A percentile compares a stretch with the other conserved stretches of the same genome.
Conservation (phyloP, 2,797 vertebrate genomes). For the Gymnopithys bicolor region DNA sequence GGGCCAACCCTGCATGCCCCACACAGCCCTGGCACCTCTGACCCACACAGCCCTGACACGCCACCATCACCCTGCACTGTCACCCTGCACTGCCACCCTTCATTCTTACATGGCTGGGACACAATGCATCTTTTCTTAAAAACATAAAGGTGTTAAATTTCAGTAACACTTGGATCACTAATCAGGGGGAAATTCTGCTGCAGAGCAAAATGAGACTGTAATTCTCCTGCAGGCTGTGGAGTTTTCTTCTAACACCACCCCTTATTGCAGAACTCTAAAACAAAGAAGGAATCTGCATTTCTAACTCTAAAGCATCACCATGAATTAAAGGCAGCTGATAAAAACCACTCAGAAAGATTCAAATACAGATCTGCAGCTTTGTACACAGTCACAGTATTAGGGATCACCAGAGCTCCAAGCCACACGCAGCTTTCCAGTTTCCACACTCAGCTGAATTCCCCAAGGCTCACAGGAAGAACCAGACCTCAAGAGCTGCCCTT, state of each 20-base stretch:
- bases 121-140: accelerated
- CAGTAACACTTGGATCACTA: neutral
- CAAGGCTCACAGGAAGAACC: neutral
- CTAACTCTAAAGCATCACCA: neutral
- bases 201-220: neutral
- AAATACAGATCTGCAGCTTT: neutral
- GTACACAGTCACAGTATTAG: neutral
- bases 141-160: neutral
- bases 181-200: neutral
- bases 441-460: neutral
- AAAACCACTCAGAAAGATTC: neutral
- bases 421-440: neutral
- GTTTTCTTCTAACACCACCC: neutral
- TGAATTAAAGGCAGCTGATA: neutral
- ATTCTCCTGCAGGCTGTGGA: neutral
- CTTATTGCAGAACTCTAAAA: neutral
- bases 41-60: accelerated
- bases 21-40: neutral
- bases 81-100: accelerated
- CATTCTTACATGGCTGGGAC: neutral
- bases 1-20: no score
- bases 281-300: neutral
- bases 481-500: neutral
- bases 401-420: neutral
- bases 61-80: neutral